Conservation (phyloP, 2,113 vertebrate species). For the Cololabis saira region DNA sequence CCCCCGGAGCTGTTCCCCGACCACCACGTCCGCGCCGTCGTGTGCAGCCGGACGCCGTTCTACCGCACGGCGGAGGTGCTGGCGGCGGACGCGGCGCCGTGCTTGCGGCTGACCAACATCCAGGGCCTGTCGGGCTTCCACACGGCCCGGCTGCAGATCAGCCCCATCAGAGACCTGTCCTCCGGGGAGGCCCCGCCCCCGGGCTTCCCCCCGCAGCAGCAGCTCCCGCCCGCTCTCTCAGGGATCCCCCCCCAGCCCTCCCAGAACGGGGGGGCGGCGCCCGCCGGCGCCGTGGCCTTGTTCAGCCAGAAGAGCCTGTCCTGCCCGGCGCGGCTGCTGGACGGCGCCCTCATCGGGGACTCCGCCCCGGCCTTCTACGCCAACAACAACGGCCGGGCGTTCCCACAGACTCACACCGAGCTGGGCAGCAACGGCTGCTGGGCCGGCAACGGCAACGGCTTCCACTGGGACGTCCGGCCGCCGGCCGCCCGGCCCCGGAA, state of each 20-base stretch:
- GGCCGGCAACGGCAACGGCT: constrained; percentile 58
- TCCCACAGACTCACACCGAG: constrained; percentile 69
- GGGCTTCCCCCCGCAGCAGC: constrained; percentile 39
- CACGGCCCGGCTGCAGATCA: constrained; percentile 75
- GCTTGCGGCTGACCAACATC: constrained; percentile 73
- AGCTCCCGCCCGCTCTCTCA: constrained; percentile 61
- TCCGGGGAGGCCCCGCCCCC: constrained; percentile 37
- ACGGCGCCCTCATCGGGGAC: constrained; percentile 74
- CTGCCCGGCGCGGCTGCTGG: constrained; percentile 62
- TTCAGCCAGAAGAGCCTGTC: constrained; percentile 75
- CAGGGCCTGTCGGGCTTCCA: constrained; percentile 69
- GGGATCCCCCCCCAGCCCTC: constrained; percentile 77
- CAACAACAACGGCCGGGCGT: constrained; percentile 55
- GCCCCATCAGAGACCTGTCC: constrained; percentile 57
- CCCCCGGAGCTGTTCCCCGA: constrained; percentile 61
- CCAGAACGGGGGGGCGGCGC: constrained; percentile 59
- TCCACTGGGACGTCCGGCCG: constrained; percentile 37
- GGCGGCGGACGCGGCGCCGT: constrained; percentile 47
- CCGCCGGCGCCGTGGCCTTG: constrained; percentile 76
- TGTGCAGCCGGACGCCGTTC: constrained; percentile 41
- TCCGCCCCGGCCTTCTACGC: constrained; percentile 69
- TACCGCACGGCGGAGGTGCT: constrained; percentile 29
- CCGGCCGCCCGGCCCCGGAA: too few relatives aligned
- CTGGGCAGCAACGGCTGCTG: constrained; percentile 71
- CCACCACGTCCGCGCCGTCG: constrained; percentile 5